Percentiles rank a stretch among this genome's conserved stretches.
phyloP scores from a whole-genome alignment of 2,888 invertebrate genomes.

The Sialis fuliginosa region DNA sequence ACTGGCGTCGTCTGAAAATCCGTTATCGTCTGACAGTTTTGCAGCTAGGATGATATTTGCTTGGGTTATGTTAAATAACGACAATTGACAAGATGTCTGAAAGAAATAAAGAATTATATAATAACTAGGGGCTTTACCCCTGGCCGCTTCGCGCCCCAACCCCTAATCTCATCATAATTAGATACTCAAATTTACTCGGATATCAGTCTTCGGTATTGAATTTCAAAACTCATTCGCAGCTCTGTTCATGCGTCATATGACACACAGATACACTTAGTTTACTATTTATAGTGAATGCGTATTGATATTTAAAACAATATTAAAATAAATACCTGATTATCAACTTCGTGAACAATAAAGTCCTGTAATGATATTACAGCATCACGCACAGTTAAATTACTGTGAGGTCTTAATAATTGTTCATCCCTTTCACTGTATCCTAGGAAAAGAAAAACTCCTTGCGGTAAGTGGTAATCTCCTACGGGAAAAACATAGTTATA shows the following conservation, averaged over 20 bases:
- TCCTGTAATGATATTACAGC: slow-evolving; percentile 67
- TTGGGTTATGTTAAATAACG: slow-evolving; percentile 68
- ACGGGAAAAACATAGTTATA: slow-evolving; percentile 7
- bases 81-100: slow-evolving; percentile 70
- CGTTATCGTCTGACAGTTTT: slow-evolving; percentile 46
- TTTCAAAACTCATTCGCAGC: no score
- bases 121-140: no score
- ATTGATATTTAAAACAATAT: not conserved
- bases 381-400: slow-evolving; percentile 69
- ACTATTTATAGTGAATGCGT: no score
- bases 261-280: no score
- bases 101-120: slow-evolving; percentile 17
- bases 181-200: no score
- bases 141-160: no score
- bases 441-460: slow-evolving; percentile 74
- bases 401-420: slow-evolving; percentile 57
- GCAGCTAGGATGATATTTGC: slow-evolving; percentile 80
- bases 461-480: slow-evolving; percentile 61
- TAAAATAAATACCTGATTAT: slow-evolving; percentile 40
- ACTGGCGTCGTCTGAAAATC: slow-evolving; percentile 40
- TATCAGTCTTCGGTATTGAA: no score
- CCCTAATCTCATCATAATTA: no score
- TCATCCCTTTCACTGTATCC: slow-evolving; percentile 86
- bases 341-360: slow-evolving; percentile 52
- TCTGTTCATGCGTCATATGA: no score